Evolutionary conservation across 2,888 invertebrate genomes (phyloP).

Genomic region (Cheilosia vulpina): DNA sequence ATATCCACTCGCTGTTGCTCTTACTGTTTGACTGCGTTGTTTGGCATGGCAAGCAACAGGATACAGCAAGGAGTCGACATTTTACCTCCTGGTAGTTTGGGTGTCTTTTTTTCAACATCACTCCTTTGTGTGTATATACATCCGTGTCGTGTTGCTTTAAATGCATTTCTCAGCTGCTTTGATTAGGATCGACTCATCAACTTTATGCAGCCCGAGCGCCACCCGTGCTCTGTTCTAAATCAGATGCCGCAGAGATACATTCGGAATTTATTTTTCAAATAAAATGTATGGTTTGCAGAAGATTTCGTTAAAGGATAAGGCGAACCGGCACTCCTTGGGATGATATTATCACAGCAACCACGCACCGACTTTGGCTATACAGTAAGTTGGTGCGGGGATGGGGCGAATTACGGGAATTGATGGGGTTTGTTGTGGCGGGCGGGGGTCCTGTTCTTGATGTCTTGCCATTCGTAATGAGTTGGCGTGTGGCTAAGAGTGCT

Average conservation of each 20-base stretch:
- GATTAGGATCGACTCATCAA: constrained; percentile 50
- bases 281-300: constrained; percentile 17
- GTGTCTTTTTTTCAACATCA: constrained; percentile 26
- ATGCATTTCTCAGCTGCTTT: constrained; percentile 53
- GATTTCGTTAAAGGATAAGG: constrained; percentile 16
- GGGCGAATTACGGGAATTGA: constrained; percentile 35
- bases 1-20: constrained; percentile 27
- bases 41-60: constrained; percentile 11
- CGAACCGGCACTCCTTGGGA: not conserved
- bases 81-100: constrained; percentile 36
- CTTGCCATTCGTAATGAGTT: constrained; percentile 64
- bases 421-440: constrained; percentile 12
- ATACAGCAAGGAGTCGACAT: constrained; percentile 30
- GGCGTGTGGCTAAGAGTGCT: constrained; percentile 67
- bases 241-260: constrained; percentile 45
- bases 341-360: constrained; percentile 41
- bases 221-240: constrained; percentile 25
- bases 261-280: constrained; percentile 47
- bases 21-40: constrained; percentile 30
- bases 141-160: constrained; percentile 42
- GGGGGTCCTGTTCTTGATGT: not conserved
- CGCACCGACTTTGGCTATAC: not conserved
- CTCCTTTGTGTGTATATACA: constrained; percentile 19
- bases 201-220: constrained; percentile 13
- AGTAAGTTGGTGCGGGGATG: not conserved